Conservation (phyloP, 1,140 invertebrate species). For the Euura lappo region DNA sequence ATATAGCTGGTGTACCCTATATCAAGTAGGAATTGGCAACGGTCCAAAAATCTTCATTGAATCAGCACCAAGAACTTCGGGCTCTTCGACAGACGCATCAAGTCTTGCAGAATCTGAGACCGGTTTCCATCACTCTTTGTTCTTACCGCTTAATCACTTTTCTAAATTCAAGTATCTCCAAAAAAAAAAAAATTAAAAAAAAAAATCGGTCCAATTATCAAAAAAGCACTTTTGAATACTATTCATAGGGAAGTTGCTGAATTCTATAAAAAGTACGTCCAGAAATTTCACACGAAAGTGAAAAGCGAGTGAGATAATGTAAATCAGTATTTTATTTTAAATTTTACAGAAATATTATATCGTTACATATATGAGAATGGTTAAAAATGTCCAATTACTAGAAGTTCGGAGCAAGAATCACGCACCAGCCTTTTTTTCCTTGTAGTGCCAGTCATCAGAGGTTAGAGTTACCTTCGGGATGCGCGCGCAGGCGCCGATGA, state of each 20-base stretch:
- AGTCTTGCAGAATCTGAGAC: constrained; percentile 4
- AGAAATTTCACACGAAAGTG: not conserved
- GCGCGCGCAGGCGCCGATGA: too few species aligned
- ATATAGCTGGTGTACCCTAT: constrained; percentile 33
- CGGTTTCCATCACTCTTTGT: constrained; percentile 2
- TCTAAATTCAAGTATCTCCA: not conserved
- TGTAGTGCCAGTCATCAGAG: too few species aligned
- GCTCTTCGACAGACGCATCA: constrained; percentile 1
- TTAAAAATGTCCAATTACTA: too few species aligned
- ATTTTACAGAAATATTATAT: too few species aligned
- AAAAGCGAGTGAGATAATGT: too few species aligned
- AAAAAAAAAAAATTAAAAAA: not conserved
- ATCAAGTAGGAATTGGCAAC: constrained; percentile 29
- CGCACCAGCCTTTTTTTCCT: too few species aligned
- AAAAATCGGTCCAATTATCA: not conserved
- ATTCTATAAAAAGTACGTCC: not conserved
- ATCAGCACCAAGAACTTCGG: constrained; percentile 33
- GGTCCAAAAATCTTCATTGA: constrained; percentile 41
- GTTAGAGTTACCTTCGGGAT: too few species aligned
- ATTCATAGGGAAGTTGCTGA: not conserved
- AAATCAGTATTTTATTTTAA: too few species aligned
- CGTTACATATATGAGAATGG: too few species aligned
- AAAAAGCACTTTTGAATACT: not conserved
- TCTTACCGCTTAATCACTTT: not conserved
- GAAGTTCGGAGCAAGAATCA: too few species aligned